Evolutionary conservation across 2,797 vertebrate species (phyloP).

Genomic region (Platalea minor): DNA sequence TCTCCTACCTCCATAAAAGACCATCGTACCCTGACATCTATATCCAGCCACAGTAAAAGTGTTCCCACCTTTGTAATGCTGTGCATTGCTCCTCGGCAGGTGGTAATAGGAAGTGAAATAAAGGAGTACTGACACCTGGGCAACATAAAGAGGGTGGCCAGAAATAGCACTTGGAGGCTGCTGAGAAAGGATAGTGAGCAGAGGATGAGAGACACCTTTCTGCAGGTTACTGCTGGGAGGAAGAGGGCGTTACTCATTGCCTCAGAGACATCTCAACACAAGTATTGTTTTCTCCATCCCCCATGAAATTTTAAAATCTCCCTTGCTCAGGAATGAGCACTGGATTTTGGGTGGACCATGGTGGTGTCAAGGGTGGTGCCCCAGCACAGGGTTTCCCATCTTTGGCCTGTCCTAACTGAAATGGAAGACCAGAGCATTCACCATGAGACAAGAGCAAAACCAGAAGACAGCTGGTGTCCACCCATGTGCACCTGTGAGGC

Average conservation of each 20-base stretch:
- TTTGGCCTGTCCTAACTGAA: neutral
- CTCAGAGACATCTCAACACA: neutral
- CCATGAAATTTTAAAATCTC: neutral
- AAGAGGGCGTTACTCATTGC: accelerated
- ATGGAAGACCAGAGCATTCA: neutral
- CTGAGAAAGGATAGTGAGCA: neutral
- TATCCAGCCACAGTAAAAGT: neutral
- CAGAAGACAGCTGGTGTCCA: neutral
- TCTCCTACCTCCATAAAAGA: neutral
- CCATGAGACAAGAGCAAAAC: neutral
- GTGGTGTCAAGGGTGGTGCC: neutral
- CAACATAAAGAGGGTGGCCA: neutral
- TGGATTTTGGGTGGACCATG: neutral
- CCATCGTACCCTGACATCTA: neutral
- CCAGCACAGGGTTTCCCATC: neutral
- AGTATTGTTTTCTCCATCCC: accelerated
- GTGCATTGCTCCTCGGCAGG: neutral
- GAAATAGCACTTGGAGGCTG: neutral
- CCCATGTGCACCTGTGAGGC: neutral
- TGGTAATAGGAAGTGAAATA: neutral
- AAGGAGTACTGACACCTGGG: neutral
- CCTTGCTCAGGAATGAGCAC: neutral
- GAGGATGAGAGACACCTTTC: neutral
- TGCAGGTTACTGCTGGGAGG: neutral
- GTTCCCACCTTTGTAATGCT: neutral